phyloP scores from a whole-genome alignment of 2,797 vertebrate species.

The Lithobates sylvaticus region DNA sequence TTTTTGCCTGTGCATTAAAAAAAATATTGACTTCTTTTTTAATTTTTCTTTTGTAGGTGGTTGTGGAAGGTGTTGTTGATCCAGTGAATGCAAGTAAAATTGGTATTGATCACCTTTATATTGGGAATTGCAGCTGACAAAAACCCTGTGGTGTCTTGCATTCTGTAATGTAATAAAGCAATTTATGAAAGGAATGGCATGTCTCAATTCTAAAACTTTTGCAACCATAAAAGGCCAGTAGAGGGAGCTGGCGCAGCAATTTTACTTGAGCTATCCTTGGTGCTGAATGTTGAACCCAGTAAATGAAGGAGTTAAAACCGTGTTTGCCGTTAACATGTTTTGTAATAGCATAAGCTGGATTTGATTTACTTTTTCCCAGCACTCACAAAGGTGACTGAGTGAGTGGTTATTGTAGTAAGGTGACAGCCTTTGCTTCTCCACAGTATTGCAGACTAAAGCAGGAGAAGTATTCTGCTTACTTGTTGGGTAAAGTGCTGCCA shows the following conservation, averaged over 20 bases:
- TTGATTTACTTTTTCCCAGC: neutral
- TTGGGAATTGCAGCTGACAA: slow-evolving; percentile 12
- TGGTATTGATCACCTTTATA: slow-evolving; percentile 44
- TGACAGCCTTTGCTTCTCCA: neutral
- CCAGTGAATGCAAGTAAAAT: neutral
- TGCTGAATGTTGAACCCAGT: slow-evolving; percentile 32
- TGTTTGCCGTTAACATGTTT: neutral
- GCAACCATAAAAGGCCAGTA: slow-evolving; percentile 1
- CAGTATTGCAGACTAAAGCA: neutral
- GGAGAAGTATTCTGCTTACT: neutral
- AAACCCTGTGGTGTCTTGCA: neutral
- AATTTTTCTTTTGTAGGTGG: neutral
- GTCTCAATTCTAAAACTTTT: neutral
- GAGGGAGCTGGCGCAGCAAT: slow-evolving; percentile 41
- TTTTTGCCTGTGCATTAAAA: no score
- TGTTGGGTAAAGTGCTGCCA: neutral
- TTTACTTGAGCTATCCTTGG: slow-evolving; percentile 45
- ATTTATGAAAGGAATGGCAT: slow-evolving; percentile 16
- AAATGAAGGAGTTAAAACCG: slow-evolving; percentile 16
- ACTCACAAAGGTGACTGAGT: neutral
- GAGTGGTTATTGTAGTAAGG: neutral
- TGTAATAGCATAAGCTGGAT: neutral
- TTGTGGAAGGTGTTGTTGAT: neutral
- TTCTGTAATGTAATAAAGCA: slow-evolving; percentile 33
- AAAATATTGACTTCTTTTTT: neutral